Percentiles rank a stretch among this genome's conserved stretches.
Evolutionary conservation across 2,113 vertebrate species (phyloP).

Genomic region (Aegithalos caudatus): DNA sequence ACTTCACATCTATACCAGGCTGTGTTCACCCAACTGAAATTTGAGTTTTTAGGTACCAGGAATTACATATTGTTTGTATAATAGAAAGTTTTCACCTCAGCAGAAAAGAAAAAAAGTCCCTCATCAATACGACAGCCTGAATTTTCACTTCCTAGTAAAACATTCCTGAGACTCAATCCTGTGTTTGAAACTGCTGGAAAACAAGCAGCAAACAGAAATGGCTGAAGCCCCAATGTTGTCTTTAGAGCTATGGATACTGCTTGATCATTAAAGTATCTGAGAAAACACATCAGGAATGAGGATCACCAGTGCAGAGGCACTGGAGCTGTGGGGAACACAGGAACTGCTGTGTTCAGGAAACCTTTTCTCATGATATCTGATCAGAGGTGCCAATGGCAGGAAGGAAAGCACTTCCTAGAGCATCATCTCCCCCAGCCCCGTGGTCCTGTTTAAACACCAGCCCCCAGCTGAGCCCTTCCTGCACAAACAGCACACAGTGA

Average conservation of each 20-base stretch:
- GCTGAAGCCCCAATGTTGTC: accelerated
- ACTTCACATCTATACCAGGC: background rate
- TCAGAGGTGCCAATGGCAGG: background rate
- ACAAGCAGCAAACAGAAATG: background rate
- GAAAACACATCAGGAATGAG: background rate
- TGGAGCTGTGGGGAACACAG: background rate
- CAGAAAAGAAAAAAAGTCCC: background rate
- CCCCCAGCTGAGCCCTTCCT: background rate
- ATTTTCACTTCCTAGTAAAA: background rate
- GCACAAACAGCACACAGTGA: background rate
- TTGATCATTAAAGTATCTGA: background rate
- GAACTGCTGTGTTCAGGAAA: background rate
- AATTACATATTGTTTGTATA: background rate
- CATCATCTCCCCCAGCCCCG: background rate
- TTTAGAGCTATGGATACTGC: background rate
- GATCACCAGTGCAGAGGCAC: background rate
- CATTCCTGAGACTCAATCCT: background rate
- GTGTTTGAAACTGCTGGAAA: background rate
- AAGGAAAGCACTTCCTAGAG: background rate
- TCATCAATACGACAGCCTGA: background rate
- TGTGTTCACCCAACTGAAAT: background rate
- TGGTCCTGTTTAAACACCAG: background rate
- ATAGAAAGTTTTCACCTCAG: background rate
- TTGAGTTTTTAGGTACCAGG: background rate
- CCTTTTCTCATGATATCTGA: background rate